phyloP scores from a whole-genome alignment of 2,797 vertebrate genomes.

The Lophotriccus pileatus region DNA sequence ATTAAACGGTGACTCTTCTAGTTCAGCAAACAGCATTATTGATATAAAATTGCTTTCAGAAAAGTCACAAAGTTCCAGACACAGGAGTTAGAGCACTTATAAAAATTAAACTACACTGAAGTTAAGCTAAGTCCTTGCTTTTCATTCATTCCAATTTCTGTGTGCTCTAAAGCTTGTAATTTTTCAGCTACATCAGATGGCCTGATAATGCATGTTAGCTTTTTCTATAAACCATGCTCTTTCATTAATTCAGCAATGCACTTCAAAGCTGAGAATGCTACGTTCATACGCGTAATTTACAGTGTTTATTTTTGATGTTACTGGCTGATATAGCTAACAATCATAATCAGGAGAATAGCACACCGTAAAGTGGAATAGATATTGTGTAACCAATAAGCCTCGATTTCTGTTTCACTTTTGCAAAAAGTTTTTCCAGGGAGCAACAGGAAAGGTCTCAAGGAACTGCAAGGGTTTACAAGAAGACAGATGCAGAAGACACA shows the following conservation, averaged over 20 bases:
- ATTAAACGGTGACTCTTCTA: neutral
- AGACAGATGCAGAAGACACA: neutral
- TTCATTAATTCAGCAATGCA: neutral
- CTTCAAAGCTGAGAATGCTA: neutral
- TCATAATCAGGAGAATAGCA: neutral
- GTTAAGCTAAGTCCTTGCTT: neutral
- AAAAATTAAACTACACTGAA: neutral
- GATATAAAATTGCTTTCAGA: neutral
- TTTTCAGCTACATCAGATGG: neutral
- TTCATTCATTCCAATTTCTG: neutral
- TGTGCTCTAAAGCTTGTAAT: neutral
- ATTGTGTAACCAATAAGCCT: neutral
- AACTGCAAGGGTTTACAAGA: neutral
- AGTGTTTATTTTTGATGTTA: neutral
- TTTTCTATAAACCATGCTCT: neutral
- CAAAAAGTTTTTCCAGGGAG: neutral
- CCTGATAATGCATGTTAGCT: neutral
- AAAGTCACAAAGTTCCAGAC: neutral
- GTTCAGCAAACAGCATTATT: neutral
- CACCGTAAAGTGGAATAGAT: neutral
- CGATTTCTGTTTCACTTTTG: neutral
- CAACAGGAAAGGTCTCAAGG: neutral
- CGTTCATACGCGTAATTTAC: neutral
- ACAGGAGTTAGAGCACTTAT: neutral
- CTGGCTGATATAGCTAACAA: neutral